These are phyloP conservation scores for Bilobella aurantiaca DNA, from an alignment of 1,140 invertebrate species.

Conservation along the genomic window DNA sequence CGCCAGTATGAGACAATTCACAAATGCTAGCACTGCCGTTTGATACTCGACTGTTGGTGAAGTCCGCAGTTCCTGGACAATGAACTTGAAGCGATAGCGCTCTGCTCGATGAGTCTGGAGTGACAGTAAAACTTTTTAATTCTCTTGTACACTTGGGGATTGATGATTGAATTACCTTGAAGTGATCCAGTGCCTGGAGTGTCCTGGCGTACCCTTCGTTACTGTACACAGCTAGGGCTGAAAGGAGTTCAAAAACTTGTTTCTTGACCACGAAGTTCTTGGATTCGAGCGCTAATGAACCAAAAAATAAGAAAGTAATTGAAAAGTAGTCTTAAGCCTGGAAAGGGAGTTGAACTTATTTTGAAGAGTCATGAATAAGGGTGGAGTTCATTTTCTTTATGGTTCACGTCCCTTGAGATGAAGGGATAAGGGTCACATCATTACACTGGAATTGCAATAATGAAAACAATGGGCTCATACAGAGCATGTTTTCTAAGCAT, in stretches of 20 bases:
- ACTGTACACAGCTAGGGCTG: conserved; percentile 79
- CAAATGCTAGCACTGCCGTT: conserved; percentile 79
- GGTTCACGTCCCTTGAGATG: no score
- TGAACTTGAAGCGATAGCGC: conserved; percentile 73
- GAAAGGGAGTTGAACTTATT: no score
- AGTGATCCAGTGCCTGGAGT: conserved; percentile 74
- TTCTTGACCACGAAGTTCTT: conserved; percentile 76
- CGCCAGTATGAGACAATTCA: conserved; percentile 92
- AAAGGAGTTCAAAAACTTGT: conserved; percentile 80
- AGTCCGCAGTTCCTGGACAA: conserved; percentile 73
- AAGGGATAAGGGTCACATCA: no score
- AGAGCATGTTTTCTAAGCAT: no score
- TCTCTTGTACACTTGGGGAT: neutral
- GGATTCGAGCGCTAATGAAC: conserved; percentile 74
- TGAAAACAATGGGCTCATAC: no score
- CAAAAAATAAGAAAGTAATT: no score
- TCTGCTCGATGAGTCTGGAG: conserved; percentile 63
- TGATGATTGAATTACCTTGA: conserved; percentile 55
- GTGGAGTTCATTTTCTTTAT: no score
- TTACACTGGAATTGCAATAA: no score
- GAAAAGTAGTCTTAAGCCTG: no score
- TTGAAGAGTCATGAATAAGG: no score
- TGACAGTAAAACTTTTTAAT: neutral
- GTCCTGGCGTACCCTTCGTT: conserved; percentile 70
- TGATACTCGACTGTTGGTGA: conserved; percentile 69